Conservation (phyloP, 1,140 invertebrate species). For the Battus philenor region DNA sequence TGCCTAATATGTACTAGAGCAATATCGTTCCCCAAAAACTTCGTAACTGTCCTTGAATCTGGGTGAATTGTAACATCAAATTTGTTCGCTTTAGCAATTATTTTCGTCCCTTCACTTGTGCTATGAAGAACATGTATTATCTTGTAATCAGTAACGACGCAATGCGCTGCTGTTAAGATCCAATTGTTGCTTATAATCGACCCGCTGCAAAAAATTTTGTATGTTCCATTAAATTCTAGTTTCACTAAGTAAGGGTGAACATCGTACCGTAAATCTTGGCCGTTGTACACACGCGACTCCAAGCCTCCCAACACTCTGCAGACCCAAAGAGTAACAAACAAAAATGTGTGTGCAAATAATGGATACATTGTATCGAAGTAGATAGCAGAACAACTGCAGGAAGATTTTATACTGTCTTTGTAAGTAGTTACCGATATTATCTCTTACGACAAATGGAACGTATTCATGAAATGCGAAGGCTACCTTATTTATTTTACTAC, state of each 20-base stretch:
- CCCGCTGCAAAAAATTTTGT: constrained; percentile 11
- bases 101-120: neutral
- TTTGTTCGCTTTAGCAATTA: neutral
- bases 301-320: too few species aligned
- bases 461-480: too few species aligned
- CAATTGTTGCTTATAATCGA: constrained; percentile 22
- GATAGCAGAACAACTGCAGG: too few species aligned
- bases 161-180: constrained; percentile 26
- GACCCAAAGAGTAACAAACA: too few species aligned
- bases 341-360: too few species aligned
- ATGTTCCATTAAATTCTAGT: neutral
- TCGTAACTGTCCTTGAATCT: neutral
- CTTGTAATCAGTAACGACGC: constrained; percentile 1
- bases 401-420: too few species aligned
- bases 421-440: too few species aligned
- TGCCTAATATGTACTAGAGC: constrained; percentile 18
- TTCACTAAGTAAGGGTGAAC: constrained; percentile 8
- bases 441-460: too few species aligned
- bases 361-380: too few species aligned
- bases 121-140: neutral
- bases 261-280: neutral
- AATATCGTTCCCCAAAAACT: constrained; percentile 17
- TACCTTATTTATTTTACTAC: too few species aligned
- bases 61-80: neutral
- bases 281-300: too few species aligned